phyloP scores from a whole-genome alignment of 2,113 vertebrate genomes.

The Bos indicus region DNA sequence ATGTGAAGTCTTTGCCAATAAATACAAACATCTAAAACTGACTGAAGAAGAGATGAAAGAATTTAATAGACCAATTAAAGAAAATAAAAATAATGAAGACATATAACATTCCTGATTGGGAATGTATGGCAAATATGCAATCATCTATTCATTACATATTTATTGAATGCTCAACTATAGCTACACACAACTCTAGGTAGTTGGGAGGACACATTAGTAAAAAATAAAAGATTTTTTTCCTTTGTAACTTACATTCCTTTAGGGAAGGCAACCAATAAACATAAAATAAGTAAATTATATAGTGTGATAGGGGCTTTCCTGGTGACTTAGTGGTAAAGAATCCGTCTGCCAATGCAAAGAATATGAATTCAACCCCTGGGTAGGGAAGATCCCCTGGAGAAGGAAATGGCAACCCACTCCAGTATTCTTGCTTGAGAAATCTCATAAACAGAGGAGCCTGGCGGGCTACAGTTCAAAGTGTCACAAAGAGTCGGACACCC shows the following conservation, averaged over 20 bases:
- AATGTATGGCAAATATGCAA: neutral
- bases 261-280: neutral
- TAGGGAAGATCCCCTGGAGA: neutral
- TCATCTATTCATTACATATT: neutral
- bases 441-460: neutral
- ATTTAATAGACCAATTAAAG: neutral
- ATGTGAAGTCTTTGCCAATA: neutral
- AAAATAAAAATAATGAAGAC: neutral
- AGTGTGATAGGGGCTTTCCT: neutral
- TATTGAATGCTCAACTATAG: neutral
- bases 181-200: neutral
- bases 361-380: neutral
- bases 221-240: neutral
- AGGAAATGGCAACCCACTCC: neutral
- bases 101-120: neutral
- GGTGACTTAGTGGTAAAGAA: neutral
- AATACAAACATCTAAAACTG: neutral
- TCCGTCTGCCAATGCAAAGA: neutral
- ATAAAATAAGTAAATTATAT: neutral
- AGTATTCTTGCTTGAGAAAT: neutral
- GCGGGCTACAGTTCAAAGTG: neutral
- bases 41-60: neutral
- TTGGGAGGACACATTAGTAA: neutral
- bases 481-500: neutral
- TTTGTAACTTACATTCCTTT: neutral